Conservation (phyloP, 2,113 vertebrate species). For the Redunca redunca region DNA sequence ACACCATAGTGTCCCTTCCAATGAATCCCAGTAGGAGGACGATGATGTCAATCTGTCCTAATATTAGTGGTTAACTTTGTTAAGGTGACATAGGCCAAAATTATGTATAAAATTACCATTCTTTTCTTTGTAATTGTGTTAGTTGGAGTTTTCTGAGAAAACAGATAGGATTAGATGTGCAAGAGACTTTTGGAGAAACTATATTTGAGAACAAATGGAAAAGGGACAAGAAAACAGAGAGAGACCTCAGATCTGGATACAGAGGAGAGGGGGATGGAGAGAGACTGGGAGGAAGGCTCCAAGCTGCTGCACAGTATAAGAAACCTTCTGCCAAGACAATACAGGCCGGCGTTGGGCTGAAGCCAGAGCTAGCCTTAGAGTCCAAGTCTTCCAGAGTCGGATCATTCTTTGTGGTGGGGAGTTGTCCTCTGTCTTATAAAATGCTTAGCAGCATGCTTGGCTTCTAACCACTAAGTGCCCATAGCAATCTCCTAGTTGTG, state of each 20-base stretch:
- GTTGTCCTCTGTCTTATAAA: not conserved
- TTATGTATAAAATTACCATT: not conserved
- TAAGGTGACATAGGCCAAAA: not conserved
- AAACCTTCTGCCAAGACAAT: not conserved
- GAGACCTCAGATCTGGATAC: not conserved
- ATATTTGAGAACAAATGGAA: not conserved
- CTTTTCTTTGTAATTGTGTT: not conserved
- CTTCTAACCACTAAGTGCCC: not conserved
- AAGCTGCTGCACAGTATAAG: not conserved
- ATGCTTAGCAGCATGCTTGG: not conserved
- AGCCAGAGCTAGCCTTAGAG: not conserved
- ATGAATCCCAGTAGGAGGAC: not conserved
- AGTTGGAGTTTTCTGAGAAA: not conserved
- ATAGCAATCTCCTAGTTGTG: not conserved
- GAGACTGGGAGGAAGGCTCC: not conserved
- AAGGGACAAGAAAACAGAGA: not conserved
- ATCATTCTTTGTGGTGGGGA: not conserved
- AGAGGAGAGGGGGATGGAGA: not conserved
- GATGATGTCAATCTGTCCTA: not conserved
- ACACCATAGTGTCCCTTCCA: not conserved
- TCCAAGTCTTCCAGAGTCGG: accelerated
- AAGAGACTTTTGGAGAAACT: not conserved
- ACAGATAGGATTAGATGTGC: not conserved
- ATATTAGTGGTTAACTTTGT: not conserved
- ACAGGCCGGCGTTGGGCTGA: accelerated